These are phyloP conservation scores for Lottia gigantea DNA, from an alignment of 2,888 invertebrate genomes.

Conservation along the genomic window DNA sequence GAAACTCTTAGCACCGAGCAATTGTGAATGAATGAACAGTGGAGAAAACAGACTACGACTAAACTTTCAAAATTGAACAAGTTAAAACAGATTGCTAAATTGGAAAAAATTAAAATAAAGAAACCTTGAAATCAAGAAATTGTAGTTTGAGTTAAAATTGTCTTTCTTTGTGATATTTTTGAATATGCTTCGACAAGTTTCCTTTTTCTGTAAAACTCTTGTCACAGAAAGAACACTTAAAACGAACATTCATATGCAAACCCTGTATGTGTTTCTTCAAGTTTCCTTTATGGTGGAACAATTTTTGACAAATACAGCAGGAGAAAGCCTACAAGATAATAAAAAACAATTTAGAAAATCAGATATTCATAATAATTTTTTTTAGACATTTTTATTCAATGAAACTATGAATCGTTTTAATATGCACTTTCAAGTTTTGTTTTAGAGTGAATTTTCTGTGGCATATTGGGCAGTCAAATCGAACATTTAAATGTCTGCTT, in stretches of 20 bases:
- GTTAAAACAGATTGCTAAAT: too few relatives aligned
- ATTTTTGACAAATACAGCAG: background rate
- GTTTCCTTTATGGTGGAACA: conserved; percentile 4
- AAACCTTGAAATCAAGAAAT: too few relatives aligned
- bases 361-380: too few relatives aligned
- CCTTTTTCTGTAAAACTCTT: conserved; percentile 4
- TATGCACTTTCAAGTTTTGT: background rate
- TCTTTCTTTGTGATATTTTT: background rate
- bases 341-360: too few relatives aligned
- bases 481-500: conserved; percentile 1
- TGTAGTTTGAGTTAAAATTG: too few relatives aligned
- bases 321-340: background rate
- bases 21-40: too few relatives aligned
- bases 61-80: too few relatives aligned
- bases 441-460: background rate
- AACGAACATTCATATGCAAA: background rate
- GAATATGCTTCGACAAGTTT: background rate
- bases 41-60: too few relatives aligned
- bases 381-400: too few relatives aligned
- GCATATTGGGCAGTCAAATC: background rate
- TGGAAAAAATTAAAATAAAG: too few relatives aligned
- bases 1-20: too few relatives aligned
- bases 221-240: background rate
- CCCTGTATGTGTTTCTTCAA: conserved; percentile 5
- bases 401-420: background rate